These are phyloP conservation scores for Acarapis woodi DNA, from an alignment of 1,140 invertebrate genomes.

Conservation along the genomic window DNA sequence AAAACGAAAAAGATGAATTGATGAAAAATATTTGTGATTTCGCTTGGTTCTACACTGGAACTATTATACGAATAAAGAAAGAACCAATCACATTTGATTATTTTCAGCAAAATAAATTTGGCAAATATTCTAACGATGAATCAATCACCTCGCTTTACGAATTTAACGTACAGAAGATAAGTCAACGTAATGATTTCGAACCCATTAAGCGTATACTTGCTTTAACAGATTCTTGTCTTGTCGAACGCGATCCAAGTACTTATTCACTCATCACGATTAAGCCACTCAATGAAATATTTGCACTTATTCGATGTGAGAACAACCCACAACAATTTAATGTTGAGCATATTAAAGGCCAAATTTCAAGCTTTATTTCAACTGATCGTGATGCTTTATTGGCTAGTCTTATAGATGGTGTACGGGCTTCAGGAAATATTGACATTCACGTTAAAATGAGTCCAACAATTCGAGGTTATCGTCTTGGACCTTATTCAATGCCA, in stretches of 20 bases:
- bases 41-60: slow-evolving; percentile 42
- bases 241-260: slow-evolving; percentile 84
- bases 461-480: slow-evolving; percentile 48
- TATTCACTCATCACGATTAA: slow-evolving; percentile 68
- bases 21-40: slow-evolving; percentile 51
- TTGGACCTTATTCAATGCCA: slow-evolving; percentile 53
- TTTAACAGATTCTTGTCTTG: slow-evolving; percentile 69
- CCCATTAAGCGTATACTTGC: slow-evolving; percentile 56
- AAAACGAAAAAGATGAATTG: slow-evolving; percentile 39
- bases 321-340: slow-evolving; percentile 80
- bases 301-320: slow-evolving; percentile 53
- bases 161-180: slow-evolving; percentile 66
- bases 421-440: slow-evolving; percentile 82
- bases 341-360: slow-evolving; percentile 73
- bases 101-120: slow-evolving; percentile 53
- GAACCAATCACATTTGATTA: slow-evolving; percentile 52
- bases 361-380: slow-evolving; percentile 53
- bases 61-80: slow-evolving; percentile 48
- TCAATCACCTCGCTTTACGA: slow-evolving; percentile 67
- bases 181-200: slow-evolving; percentile 28
- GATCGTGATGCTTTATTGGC: slow-evolving; percentile 75
- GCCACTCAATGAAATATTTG: slow-evolving; percentile 50
- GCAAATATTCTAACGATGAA: slow-evolving; percentile 60
- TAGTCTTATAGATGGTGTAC: slow-evolving; percentile 73
- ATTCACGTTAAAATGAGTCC: slow-evolving; percentile 71